Base-by-base conservation (phyloP, 2,888 invertebrate species). In the Oscheius sp. region DNA sequence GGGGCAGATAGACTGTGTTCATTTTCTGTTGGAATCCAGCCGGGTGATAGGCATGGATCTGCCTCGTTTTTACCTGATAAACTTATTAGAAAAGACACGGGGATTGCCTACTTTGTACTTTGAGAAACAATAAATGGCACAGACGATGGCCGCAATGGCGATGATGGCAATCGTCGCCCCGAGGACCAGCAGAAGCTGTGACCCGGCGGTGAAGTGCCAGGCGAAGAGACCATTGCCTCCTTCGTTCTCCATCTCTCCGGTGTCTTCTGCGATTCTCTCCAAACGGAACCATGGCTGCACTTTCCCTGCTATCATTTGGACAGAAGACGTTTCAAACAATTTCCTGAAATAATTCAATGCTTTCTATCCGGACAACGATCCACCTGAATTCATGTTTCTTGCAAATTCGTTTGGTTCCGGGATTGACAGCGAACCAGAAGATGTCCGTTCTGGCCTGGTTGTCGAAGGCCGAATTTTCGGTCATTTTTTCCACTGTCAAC, bases 351-450 rank as follows among this genome's bases (percentile, higher is more conserved):
- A 18, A 69, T 41, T 1, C 29, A n/a, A 9, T 35, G 29, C 35
- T 13, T 13, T 3, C 29, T 13, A 29, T 3, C 35, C 35, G 35
- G n/a, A 13, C 5, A 5, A 59, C 5, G 27, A 59, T 5, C 59
- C 29, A 35, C 41, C 71, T 79, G 68, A 85, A 82, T 46, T 87
- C 87, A 23, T 85, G 82, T 58, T 84, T 87, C 68, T 79, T 80
- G 73, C 88, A 88, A 55, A 88, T 84, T 59, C 80, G 82, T 70
- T 85, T 82, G 0, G 84, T 85, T 12, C 73, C 75, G 18, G 86
- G 86, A 72, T 88, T 86, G 21, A 85, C 81, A 0, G 88, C 82
- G 63, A 86, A 88, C 85, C 85, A 87, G 56, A 78, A 81, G 55
- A 85, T 76, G 64, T 87, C 84, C 1, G 84, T 81, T n/a, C 82